Evolutionary conservation across 2,797 vertebrate species (phyloP), one percentile per base, ranked within the genome.

Genomic region (Gallinago stenura): DNA sequence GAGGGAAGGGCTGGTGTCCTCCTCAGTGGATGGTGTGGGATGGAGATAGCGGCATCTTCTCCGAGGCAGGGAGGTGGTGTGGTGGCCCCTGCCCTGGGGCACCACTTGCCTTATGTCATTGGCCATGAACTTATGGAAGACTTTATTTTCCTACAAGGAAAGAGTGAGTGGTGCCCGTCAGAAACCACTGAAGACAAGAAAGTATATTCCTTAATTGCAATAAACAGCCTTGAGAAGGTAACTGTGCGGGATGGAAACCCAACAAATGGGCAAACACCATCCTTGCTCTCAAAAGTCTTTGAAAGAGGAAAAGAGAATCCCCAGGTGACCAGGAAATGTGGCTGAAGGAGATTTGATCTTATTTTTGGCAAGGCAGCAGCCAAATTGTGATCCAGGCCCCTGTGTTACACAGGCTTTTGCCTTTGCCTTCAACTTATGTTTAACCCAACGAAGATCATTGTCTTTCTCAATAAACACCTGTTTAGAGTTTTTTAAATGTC

Each of bases 381-480:
- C 53, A 7, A 43, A 6, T 2, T 43, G 41, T 8, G 33, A 19
- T 33, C 30, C 22, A 6, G 43, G 26, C 17, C 46, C 3, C 5
- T 0, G 80, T 6, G 64, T 19, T 41, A 4, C 3, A 4, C 53
- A 13, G 37, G 5, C 25, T 61, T 57, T 21, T 69, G 73, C 68
- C 70, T 92, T 35, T 65, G 50, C 30, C 46, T 90, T 48, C 84
- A 30, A 21, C 76, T 54, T 35, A 2, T 4, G 3, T 14, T 31
- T 73, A 77, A 83, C 64, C 73, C 93, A 45, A 7, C 0, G 39
- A 45, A 75, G 24, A 78, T 76, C 72, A 7, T 8, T 16, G 35
- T 86, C 46, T 79, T 35, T 58, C 77, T 80, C 81, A 2, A 26
- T 10, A 80, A 95, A 91, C 90, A 86, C 80, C 95, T 73, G 73